phyloP scores from a whole-genome alignment of 2,113 vertebrate genomes.

The Oreotrochilus melanogaster region DNA sequence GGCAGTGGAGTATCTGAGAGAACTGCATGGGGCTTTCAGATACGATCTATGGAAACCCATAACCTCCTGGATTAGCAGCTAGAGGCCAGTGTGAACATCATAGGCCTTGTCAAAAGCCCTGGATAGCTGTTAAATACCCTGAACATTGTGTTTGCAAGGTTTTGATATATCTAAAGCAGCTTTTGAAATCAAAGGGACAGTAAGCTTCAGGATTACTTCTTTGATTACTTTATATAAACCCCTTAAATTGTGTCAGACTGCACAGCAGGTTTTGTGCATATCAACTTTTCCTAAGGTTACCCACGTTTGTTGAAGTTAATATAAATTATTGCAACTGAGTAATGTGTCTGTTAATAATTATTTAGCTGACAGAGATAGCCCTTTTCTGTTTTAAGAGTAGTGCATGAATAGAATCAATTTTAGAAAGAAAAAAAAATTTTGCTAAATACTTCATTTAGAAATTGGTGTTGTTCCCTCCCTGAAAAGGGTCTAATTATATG shows the following conservation, averaged over 20 bases:
- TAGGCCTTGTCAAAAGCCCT: not conserved
- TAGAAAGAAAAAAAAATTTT: not conserved
- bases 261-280: fast-evolving
- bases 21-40: not conserved
- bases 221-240: not conserved
- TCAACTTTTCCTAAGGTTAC: not conserved
- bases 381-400: not conserved
- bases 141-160: not conserved
- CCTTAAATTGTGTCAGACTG: not conserved
- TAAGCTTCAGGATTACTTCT: not conserved
- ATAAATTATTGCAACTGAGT: not conserved
- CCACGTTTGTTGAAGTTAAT: not conserved
- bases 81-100: not conserved
- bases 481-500: not conserved
- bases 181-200: not conserved
- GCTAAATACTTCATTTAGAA: not conserved
- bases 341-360: not conserved
- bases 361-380: not conserved
- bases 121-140: not conserved
- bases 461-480: not conserved
- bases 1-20: not conserved
- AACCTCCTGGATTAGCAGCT: not conserved
- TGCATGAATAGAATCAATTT: not conserved
- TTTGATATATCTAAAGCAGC: not conserved
- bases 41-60: fast-evolving